Evolutionary conservation across 2,113 vertebrate genomes (phyloP).

Genomic region (Dermatemys mawii): DNA sequence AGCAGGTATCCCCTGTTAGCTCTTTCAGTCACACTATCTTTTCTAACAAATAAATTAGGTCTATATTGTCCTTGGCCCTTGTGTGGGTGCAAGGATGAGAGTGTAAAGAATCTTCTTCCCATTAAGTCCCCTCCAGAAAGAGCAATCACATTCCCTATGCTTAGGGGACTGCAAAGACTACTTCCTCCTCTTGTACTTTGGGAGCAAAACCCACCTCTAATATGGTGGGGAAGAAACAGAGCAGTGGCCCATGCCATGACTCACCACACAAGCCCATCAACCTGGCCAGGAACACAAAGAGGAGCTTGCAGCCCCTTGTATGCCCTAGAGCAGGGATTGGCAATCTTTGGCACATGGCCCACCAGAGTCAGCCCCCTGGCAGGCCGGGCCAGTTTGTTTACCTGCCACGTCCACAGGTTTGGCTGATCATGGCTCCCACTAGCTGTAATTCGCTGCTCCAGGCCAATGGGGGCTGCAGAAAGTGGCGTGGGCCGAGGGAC

Average conservation of each 20-base stretch:
- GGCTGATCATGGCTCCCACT: no score
- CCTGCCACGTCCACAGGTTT: no score
- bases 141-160: background rate
- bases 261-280: slow-evolving; percentile 6
- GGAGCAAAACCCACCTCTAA: background rate
- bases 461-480: no score
- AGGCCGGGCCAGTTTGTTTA: no score
- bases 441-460: no score
- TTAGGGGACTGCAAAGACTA: background rate
- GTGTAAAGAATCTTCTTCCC: slow-evolving; percentile 40
- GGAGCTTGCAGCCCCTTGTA: background rate
- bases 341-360: background rate
- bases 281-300: background rate
- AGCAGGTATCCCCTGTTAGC: background rate
- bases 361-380: no score
- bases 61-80: slow-evolving; percentile 47
- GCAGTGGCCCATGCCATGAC: background rate
- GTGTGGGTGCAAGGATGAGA: background rate
- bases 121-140: slow-evolving; percentile 27
- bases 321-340: slow-evolving; percentile 3
- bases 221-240: background rate
- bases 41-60: slow-evolving; percentile 54
- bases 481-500: no score
- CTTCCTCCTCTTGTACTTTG: background rate
- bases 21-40: slow-evolving; percentile 39